Conservation (phyloP, 2,888 invertebrate species). For the Eristalis tenax region DNA sequence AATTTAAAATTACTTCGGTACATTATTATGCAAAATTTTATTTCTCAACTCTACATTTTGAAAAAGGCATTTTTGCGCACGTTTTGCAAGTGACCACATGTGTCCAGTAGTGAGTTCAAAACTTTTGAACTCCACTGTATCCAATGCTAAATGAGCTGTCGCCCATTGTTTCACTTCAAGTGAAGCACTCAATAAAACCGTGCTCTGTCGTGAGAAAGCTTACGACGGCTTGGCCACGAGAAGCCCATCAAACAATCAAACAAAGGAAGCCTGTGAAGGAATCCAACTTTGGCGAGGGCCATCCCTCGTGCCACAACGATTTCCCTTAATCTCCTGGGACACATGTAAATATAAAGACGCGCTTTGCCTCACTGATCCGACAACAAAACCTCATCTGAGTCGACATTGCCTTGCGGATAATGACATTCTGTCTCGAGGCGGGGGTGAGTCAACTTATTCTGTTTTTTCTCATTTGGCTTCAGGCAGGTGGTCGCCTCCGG, state of each 20-base stretch:
- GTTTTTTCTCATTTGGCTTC: not conserved
- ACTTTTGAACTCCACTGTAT: not conserved
- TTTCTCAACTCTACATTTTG: too few species aligned
- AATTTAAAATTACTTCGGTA: too few species aligned
- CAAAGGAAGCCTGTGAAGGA: not conserved
- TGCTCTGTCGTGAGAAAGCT: too few species aligned
- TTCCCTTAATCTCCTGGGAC: slow-evolving; percentile 1
- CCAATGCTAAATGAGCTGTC: not conserved
- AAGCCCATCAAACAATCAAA: not conserved
- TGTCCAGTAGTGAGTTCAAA: not conserved
- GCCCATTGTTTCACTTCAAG: not conserved
- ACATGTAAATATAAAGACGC: not conserved
- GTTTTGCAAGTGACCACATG: too few species aligned
- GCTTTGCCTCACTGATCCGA: not conserved
- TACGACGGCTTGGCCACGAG: not conserved
- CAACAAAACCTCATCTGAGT: not conserved
- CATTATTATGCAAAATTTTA: too few species aligned
- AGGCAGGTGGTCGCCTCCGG: not conserved
- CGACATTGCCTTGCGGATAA: slow-evolving; percentile 5
- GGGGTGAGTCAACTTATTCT: not conserved
- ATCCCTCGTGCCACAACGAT: not conserved
- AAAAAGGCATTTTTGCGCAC: too few species aligned
- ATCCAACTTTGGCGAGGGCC: not conserved
- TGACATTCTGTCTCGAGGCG: slow-evolving; percentile 5
- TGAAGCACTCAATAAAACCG: not conserved